Conservation (phyloP, 2,888 invertebrate genomes). For the Aphrophora alni region DNA sequence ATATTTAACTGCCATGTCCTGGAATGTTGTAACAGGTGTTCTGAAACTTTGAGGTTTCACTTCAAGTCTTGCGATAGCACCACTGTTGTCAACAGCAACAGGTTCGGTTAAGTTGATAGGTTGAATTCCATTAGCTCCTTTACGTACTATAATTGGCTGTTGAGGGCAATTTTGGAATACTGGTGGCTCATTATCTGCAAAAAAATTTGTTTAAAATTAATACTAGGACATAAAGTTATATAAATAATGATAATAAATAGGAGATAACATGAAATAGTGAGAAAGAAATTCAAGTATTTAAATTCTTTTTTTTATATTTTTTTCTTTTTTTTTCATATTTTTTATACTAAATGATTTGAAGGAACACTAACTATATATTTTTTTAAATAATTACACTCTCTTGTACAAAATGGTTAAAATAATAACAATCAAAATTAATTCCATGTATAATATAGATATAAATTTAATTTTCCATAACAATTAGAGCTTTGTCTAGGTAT, state of each 20-base stretch:
- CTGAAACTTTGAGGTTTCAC: conserved; percentile 91
- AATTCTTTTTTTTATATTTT: conserved; percentile 2
- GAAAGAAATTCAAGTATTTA: neutral
- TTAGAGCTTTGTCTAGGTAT: too few species aligned
- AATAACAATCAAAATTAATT: too few species aligned
- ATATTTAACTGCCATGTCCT: conserved; percentile 92
- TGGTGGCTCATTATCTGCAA: conserved; percentile 90
- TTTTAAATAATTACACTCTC: too few species aligned
- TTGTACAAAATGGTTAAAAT: too few species aligned
- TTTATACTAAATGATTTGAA: too few species aligned
- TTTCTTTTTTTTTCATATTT: too few species aligned
- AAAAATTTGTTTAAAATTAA: conserved; percentile 36
- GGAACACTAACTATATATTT: too few species aligned
- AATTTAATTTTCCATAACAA: too few species aligned
- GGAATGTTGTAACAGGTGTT: conserved; percentile 86
- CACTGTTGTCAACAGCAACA: conserved; percentile 93
- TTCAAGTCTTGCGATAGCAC: conserved; percentile 90
- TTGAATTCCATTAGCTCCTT: conserved; percentile 85
- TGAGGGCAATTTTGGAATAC: conserved; percentile 96
- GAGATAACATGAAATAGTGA: too few species aligned
- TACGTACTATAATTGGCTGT: conserved; percentile 87
- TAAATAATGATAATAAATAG: conserved; percentile 24
- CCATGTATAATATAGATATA: too few species aligned
- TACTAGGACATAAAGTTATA: neutral
- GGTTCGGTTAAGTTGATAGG: conserved; percentile 95